Percentiles rank a stretch among this genome's conserved stretches.
Evolutionary conservation across 2,888 invertebrate genomes (phyloP).

Genomic region (Drosophila ustulata): DNA sequence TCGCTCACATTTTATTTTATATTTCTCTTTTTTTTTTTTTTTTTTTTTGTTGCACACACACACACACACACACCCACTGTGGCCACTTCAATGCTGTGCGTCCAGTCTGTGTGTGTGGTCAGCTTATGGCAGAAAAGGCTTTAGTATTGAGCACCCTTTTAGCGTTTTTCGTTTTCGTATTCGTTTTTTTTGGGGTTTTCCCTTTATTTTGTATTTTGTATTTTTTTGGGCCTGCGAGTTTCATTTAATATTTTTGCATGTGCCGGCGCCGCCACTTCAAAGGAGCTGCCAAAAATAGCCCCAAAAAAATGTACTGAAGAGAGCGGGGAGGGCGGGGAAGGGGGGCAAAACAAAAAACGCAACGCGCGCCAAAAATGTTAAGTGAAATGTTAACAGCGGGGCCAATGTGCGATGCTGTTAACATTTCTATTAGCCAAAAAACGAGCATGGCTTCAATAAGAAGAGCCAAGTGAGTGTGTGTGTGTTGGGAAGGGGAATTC

Average conservation of each 20-base stretch:
- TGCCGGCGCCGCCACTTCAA: conserved; percentile 74
- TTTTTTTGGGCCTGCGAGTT: conserved; percentile 52
- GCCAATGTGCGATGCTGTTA: conserved; percentile 58
- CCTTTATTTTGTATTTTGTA: conserved; percentile 9
- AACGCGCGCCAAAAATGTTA: conserved; percentile 71
- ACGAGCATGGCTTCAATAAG: conserved; percentile 10
- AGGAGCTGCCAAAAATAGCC: conserved; percentile 59
- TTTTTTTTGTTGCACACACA: conserved; percentile 7
- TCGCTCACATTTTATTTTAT: conserved; percentile 21
- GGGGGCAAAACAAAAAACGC: conserved; percentile 28
- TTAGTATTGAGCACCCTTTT: conserved; percentile 79
- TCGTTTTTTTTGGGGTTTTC: conserved; percentile 43
- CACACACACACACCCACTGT: not conserved
- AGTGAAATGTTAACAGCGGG: conserved; percentile 75
- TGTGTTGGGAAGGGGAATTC: conserved; percentile 14
- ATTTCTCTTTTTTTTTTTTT: not conserved
- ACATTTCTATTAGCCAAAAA: conserved; percentile 70
- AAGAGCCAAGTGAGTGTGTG: not conserved
- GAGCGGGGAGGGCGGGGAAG: conserved; percentile 1
- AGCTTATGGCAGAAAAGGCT: conserved; percentile 73
- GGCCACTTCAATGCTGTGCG: conserved; percentile 71
- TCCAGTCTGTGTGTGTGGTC: conserved; percentile 67
- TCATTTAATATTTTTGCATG: conserved; percentile 77
- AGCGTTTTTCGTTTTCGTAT: conserved; percentile 39
- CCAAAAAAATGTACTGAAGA: conserved; percentile 15